Evolutionary conservation across 1,140 invertebrate species (phyloP).

Genomic region (Cotesia typhae): DNA sequence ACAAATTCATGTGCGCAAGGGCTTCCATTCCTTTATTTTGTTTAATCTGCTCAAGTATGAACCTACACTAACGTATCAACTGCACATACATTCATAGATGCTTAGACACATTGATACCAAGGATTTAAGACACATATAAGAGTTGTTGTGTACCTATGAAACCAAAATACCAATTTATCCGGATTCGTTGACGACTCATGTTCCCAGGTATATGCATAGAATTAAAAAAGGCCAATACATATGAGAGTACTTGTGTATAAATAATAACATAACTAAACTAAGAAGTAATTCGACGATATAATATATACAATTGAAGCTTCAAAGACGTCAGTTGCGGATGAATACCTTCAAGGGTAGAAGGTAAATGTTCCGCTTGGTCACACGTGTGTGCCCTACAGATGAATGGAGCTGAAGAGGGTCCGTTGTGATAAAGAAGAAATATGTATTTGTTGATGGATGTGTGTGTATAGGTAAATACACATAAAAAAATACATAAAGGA

Average conservation of each 20-base stretch:
- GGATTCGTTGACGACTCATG: slow-evolving; percentile 4
- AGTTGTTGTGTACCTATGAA: slow-evolving; percentile 13
- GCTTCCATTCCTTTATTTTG: not conserved
- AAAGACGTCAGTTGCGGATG: slow-evolving; percentile 19
- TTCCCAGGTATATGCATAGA: not conserved
- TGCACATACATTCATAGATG: slow-evolving; percentile 4
- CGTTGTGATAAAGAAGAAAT: not conserved
- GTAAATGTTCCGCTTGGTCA: not conserved
- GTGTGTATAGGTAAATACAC: slow-evolving; percentile 1
- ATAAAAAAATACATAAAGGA: too few species aligned
- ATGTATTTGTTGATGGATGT: not conserved
- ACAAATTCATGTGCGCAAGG: slow-evolving; percentile 1
- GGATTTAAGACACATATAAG: slow-evolving; percentile 28
- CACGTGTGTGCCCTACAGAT: not conserved
- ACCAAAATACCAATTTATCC: slow-evolving; percentile 10
- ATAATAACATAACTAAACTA: not conserved
- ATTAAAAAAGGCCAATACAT: slow-evolving; percentile 8
- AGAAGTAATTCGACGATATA: too few species aligned
- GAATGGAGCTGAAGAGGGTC: not conserved
- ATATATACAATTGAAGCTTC: slow-evolving; percentile 9
- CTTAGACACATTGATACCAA: slow-evolving; percentile 12
- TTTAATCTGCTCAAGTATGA: not conserved
- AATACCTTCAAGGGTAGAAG: slow-evolving; percentile 22
- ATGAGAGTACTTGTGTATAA: too few species aligned
- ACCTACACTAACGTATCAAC: not conserved